Percentiles rank a stretch among this genome's conserved stretches.
Conservation (phyloP, 2,888 invertebrate species). For the Dione vanillae region DNA sequence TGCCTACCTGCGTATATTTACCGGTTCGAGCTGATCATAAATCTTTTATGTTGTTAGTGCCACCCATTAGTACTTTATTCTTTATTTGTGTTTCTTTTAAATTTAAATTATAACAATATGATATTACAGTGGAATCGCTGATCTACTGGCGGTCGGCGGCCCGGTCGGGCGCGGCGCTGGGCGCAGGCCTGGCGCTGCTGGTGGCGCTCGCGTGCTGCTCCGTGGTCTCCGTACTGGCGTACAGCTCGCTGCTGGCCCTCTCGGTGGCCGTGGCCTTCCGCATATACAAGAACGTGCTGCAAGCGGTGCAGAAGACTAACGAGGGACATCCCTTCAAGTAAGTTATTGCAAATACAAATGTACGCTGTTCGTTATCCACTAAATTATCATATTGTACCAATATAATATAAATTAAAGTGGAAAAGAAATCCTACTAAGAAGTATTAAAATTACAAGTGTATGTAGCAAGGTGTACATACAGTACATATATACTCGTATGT, state of each 20-base stretch:
- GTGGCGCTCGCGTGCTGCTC: slow-evolving; percentile 97
- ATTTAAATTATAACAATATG: slow-evolving; percentile 8
- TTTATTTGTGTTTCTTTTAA: too few species aligned
- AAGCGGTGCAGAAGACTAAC: slow-evolving; percentile 97
- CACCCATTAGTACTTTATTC: too few species aligned
- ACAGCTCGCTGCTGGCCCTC: slow-evolving; percentile 93
- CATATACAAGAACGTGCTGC: slow-evolving; percentile 97
- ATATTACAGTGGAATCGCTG: slow-evolving; percentile 93
- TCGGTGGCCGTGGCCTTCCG: slow-evolving; percentile 96
- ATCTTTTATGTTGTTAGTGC: too few species aligned
- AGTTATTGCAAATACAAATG: slow-evolving; percentile 62
- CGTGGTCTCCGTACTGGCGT: slow-evolving; percentile 97
- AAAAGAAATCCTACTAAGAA: too few species aligned
- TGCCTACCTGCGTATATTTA: too few species aligned
- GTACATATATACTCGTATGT: too few species aligned
- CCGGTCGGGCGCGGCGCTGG: slow-evolving; percentile 97
- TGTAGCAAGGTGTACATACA: too few species aligned
- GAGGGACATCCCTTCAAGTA: slow-evolving; percentile 99
- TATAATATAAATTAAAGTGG: too few species aligned
- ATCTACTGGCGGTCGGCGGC: slow-evolving; percentile 99
- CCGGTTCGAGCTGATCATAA: too few species aligned
- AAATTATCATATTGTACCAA: too few species aligned
- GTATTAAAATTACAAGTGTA: too few species aligned
- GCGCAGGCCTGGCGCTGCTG: slow-evolving; percentile 93
- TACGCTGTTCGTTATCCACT: too few species aligned